These are phyloP conservation scores for Aphelenchoides avenae DNA, from an alignment of 1,140 invertebrate species.

Conservation along the genomic window DNA sequence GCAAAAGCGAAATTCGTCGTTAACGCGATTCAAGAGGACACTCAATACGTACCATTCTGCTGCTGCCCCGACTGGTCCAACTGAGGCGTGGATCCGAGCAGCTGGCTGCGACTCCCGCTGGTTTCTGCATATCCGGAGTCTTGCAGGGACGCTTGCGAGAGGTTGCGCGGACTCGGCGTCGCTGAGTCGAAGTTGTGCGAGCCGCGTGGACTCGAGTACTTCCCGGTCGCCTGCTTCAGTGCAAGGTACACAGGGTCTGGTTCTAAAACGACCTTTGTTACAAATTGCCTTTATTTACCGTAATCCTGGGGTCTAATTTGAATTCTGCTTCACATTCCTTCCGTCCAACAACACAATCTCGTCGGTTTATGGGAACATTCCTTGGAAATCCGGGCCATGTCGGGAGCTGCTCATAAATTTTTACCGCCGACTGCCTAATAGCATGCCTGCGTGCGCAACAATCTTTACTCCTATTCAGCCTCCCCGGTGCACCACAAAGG, in stretches of 20 bases:
- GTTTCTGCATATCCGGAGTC: constrained; percentile 55
- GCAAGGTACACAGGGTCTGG: constrained; percentile 55
- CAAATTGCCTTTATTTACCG: background rate
- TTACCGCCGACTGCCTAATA: too few relatives aligned
- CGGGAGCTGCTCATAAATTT: background rate
- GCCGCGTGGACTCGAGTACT: constrained; percentile 41
- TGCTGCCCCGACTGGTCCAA: background rate
- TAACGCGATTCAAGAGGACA: too few relatives aligned
- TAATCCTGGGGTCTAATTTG: background rate
- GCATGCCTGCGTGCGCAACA: too few relatives aligned
- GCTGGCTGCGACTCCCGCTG: constrained; percentile 32
- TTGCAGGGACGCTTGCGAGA: constrained; percentile 57
- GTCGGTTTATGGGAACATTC: background rate
- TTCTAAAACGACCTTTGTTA: constrained; percentile 27
- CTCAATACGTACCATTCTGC: constrained; percentile 26
- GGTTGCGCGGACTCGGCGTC: constrained; percentile 52
- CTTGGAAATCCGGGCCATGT: background rate
- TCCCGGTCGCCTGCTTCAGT: constrained; percentile 55
- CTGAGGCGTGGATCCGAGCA: constrained; percentile 53
- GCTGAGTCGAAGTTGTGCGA: constrained; percentile 44
- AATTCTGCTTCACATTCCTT: background rate
- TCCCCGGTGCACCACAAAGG: too few relatives aligned
- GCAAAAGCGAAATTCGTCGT: too few relatives aligned
- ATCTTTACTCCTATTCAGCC: too few relatives aligned
- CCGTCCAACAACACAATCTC: background rate